These are phyloP conservation scores for Magallana angulata DNA, from an alignment of 1,140 invertebrate species.

Conservation along the genomic window DNA sequence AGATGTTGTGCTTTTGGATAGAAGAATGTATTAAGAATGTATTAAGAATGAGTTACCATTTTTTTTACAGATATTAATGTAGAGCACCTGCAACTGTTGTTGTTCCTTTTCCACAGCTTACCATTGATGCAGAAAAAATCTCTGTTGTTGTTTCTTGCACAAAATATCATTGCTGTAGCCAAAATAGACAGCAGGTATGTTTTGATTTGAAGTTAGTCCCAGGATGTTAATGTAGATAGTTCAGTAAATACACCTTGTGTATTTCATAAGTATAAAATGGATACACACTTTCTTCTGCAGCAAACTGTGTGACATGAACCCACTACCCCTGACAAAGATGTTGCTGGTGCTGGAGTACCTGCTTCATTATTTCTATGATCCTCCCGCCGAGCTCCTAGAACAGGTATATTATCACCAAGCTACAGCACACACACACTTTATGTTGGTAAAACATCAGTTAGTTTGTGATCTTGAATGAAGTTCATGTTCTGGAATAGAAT, in stretches of 20 bases:
- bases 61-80: slow-evolving; percentile 86
- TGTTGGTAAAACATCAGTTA: no score
- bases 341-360: slow-evolving; percentile 96
- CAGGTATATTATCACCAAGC: slow-evolving; percentile 76
- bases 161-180: slow-evolving; percentile 69
- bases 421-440: no score
- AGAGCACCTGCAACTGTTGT: slow-evolving; percentile 94
- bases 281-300: slow-evolving; percentile 57
- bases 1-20: no score
- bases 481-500: no score
- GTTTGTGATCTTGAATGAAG: no score
- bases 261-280: no score
- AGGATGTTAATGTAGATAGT: no score
- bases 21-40: no score
- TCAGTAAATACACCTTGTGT: no score
- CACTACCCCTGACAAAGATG: slow-evolving; percentile 90
- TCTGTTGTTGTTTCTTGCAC: slow-evolving; percentile 86
- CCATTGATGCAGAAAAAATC: slow-evolving; percentile 98
- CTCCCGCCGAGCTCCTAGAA: slow-evolving; percentile 80
- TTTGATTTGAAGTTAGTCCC: not conserved
- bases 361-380: slow-evolving; percentile 95
- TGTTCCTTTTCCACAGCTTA: slow-evolving; percentile 96
- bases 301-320: slow-evolving; percentile 73
- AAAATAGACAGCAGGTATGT: slow-evolving; percentile 46
- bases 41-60: not conserved